Conservation (phyloP, 2,888 invertebrate species). For the Nyleta sp. region DNA sequence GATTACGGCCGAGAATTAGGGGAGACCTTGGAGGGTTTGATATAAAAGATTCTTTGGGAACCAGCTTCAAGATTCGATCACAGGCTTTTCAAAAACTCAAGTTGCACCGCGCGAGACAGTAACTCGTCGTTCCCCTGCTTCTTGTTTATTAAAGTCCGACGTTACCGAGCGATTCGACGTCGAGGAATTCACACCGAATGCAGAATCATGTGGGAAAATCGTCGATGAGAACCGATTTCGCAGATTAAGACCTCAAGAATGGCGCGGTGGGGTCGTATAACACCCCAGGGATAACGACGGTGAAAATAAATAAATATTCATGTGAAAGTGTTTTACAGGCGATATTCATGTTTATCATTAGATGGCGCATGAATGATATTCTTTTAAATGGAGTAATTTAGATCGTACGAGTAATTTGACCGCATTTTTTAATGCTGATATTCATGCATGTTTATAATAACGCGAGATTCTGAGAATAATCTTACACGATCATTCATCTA, state of each 20-base stretch:
- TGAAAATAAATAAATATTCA: too few species aligned
- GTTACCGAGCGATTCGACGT: slow-evolving; percentile 64
- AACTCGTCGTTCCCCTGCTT: slow-evolving; percentile 60
- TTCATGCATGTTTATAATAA: too few species aligned
- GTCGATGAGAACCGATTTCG: slow-evolving; percentile 13
- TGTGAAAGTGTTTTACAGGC: too few species aligned
- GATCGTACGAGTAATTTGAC: too few species aligned
- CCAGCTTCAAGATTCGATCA: slow-evolving; percentile 81
- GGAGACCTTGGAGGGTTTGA: slow-evolving; percentile 73
- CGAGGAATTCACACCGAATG: slow-evolving; percentile 61
- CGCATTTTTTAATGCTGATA: too few species aligned
- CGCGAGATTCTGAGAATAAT: too few species aligned
- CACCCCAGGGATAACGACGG: too few species aligned
- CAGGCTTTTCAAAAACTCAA: slow-evolving; percentile 73
- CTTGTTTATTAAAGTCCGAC: slow-evolving; percentile 62
- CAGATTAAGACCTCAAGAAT: neutral
- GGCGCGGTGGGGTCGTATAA: too few species aligned
- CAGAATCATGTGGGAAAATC: slow-evolving; percentile 60
- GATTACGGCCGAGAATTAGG: slow-evolving; percentile 70
- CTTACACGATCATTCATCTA: too few species aligned
- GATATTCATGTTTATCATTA: too few species aligned
- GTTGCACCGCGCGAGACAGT: slow-evolving; percentile 70
- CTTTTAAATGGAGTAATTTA: too few species aligned
- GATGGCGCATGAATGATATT: too few species aligned
- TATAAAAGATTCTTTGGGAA: slow-evolving; percentile 81